phyloP scores from a whole-genome alignment of 2,113 vertebrate genomes.

The Sander vitreus region DNA sequence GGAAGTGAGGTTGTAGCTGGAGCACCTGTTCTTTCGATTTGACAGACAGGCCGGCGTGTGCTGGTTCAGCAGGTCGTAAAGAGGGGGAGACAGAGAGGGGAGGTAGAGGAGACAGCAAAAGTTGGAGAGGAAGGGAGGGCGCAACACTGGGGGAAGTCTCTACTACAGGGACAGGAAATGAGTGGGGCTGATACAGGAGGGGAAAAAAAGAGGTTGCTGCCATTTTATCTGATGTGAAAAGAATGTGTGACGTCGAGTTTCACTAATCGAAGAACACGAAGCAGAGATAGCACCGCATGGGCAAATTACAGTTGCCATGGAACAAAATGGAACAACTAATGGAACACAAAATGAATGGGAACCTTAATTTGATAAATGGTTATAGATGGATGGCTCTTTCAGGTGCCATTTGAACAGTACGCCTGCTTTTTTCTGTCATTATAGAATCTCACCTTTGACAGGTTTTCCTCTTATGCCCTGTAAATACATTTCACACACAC shows the following conservation, averaged over 20 bases:
- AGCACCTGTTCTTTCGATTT: conserved; percentile 85
- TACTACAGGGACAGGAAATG: conserved; percentile 17
- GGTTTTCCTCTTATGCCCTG: conserved; percentile 33
- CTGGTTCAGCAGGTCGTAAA: conserved; percentile 86
- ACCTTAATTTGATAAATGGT: conserved; percentile 49
- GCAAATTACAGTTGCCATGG: conserved; percentile 62
- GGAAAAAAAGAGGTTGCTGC: conserved; percentile 16
- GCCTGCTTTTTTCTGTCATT: conserved; percentile 43
- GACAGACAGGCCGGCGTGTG: conserved; percentile 85
- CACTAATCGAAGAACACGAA: conserved; percentile 51
- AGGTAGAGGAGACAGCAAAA: conserved; percentile 23
- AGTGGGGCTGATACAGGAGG: neutral
- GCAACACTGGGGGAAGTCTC: conserved; percentile 5
- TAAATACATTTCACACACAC: conserved; percentile 46
- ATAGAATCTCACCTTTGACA: conserved; percentile 66
- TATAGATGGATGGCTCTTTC: conserved; percentile 40
- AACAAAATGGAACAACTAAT: conserved; percentile 59
- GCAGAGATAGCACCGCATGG: conserved; percentile 40
- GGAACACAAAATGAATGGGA: conserved; percentile 63
- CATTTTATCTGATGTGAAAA: conserved; percentile 53
- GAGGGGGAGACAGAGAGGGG: conserved; percentile 38
- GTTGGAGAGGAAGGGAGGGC: conserved; percentile 17
- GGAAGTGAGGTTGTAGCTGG: conserved; percentile 73
- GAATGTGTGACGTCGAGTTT: conserved; percentile 29
- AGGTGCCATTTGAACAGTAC: conserved; percentile 44